phyloP scores from a whole-genome alignment of 2,113 vertebrate genomes.

The Anhinga rufa region DNA sequence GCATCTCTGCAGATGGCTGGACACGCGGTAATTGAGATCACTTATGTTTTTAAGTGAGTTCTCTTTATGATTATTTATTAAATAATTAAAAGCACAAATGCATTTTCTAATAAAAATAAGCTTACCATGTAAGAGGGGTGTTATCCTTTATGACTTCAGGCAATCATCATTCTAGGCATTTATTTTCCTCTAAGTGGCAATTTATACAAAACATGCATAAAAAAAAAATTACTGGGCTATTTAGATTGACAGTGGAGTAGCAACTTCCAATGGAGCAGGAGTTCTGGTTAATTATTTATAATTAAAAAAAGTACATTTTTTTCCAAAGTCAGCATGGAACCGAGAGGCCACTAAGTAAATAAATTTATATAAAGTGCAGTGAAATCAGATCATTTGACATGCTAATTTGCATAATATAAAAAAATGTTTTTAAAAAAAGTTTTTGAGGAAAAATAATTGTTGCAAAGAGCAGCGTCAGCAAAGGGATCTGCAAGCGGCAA shows the following conservation, averaged over 20 bases:
- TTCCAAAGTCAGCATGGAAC: neutral
- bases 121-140: neutral
- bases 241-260: neutral
- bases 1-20: neutral
- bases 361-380: neutral
- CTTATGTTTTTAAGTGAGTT: neutral
- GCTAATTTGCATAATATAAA: neutral
- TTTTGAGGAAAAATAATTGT: neutral
- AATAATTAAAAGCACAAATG: conserved; percentile 26
- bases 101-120: neutral
- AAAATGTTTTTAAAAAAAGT: neutral
- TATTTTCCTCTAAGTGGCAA: conserved; percentile 19
- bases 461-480: neutral
- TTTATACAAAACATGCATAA: neutral
- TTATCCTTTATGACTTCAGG: neutral
- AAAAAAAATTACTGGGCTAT: neutral
- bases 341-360: neutral
- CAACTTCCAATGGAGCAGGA: neutral
- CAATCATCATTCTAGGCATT: neutral
- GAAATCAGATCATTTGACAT: neutral
- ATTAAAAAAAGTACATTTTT: neutral
- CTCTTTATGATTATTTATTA: neutral
- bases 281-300: conserved; percentile 15
- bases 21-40: neutral
- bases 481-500: neutral